phyloP scores from a whole-genome alignment of 2,113 vertebrate genomes.

The Cygnus atratus region DNA sequence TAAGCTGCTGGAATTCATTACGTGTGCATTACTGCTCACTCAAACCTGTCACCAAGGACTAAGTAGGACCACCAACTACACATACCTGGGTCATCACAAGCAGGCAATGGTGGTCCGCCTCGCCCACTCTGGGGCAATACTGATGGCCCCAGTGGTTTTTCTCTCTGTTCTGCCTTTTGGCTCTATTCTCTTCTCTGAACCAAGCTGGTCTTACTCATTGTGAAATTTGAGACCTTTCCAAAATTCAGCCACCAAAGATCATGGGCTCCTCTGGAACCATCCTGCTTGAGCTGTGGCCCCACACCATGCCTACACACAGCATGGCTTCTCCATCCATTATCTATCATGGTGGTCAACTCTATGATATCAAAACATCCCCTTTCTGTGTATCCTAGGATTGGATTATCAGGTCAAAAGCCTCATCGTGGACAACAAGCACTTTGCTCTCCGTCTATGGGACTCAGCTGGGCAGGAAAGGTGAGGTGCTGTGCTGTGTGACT shows the following conservation, averaged over 20 bases:
- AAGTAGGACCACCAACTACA: no score
- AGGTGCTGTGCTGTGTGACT: neutral
- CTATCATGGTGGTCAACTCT: neutral
- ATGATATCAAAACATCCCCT: neutral
- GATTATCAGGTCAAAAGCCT: constrained; percentile 85
- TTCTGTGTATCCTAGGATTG: constrained; percentile 78
- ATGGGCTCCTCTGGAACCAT: neutral
- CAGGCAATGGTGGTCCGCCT: neutral
- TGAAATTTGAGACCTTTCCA: neutral
- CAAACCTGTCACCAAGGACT: neutral
- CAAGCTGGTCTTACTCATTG: neutral
- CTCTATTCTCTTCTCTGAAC: neutral
- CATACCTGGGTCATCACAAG: neutral
- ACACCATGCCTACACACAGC: neutral
- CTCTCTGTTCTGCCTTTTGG: neutral
- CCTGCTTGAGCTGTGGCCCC: neutral
- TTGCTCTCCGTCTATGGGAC: constrained; percentile 90
- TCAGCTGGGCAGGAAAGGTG: constrained; percentile 96
- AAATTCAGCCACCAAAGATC: neutral
- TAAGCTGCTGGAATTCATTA: neutral
- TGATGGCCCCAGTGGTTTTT: neutral
- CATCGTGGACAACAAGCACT: constrained; percentile 79
- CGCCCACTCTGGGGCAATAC: neutral
- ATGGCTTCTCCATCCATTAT: neutral
- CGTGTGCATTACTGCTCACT: rapidly evolving